Evolutionary conservation across 2,888 invertebrate species (phyloP).

Genomic region (Dicyrtoma fusca): DNA sequence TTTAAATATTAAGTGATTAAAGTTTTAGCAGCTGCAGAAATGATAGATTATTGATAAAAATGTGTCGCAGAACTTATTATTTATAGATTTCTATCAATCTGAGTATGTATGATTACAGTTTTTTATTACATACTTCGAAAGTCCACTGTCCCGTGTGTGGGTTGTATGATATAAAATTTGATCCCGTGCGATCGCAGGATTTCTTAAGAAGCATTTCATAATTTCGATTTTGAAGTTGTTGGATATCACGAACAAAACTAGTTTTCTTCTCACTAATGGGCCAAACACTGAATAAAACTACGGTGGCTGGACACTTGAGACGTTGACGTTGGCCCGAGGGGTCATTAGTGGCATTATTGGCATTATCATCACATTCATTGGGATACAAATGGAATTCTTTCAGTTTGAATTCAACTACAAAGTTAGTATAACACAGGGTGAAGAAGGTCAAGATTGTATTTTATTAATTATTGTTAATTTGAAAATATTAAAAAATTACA

Average conservation of each 20-base stretch:
- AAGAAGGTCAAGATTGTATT: background rate
- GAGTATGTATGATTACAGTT: too few relatives aligned
- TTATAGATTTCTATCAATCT: too few relatives aligned
- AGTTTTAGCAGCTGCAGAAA: too few relatives aligned
- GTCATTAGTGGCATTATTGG: too few relatives aligned
- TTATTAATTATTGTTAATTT: background rate
- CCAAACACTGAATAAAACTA: constrained; percentile 22
- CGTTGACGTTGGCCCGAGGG: background rate
- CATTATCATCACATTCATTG: constrained; percentile 4
- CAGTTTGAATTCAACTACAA: constrained; percentile 20
- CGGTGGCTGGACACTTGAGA: constrained; percentile 9
- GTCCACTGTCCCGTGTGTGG: constrained; percentile 14
- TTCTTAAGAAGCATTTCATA: background rate
- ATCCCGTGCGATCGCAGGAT: background rate
- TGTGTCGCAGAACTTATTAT: too few relatives aligned
- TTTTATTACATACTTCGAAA: constrained; percentile 3
- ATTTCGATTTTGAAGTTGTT: background rate
- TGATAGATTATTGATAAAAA: too few relatives aligned
- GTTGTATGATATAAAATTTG: constrained; percentile 11
- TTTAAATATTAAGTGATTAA: too few relatives aligned
- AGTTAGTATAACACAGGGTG: too few relatives aligned
- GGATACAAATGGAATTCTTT: constrained; percentile 19
- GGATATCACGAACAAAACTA: background rate
- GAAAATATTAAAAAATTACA: too few relatives aligned
- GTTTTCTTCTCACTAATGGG: constrained; percentile 3